Evolutionary conservation across 2,797 vertebrate genomes (phyloP).

Genomic region (Halcyon leucocephala): DNA sequence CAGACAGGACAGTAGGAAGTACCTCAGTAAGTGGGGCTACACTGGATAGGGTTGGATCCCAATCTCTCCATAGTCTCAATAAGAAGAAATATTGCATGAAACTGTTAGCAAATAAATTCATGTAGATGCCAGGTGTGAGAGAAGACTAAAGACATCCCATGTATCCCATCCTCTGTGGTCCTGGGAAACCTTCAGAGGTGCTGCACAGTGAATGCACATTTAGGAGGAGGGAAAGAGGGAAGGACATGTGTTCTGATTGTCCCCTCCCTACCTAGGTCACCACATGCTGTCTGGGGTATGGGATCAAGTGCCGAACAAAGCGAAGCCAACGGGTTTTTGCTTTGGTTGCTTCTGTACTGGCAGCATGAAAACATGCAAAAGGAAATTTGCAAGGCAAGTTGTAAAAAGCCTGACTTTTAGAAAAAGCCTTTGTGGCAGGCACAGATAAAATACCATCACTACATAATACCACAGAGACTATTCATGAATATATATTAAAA

Average conservation of each 20-base stretch:
- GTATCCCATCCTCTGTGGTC: accelerated
- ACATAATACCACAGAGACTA: neutral
- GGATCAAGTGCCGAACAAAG: neutral
- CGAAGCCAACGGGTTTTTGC: neutral
- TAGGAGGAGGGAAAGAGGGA: neutral
- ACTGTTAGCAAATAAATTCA: neutral
- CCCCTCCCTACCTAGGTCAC: neutral
- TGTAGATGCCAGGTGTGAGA: neutral
- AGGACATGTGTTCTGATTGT: neutral
- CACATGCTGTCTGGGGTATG: too few species aligned
- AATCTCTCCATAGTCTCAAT: neutral
- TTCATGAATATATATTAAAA: constrained; percentile 64
- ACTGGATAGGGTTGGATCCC: neutral
- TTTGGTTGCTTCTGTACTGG: neutral
- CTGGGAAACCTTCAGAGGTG: neutral
- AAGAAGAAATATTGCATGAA: neutral
- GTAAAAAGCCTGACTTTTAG: neutral
- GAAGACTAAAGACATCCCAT: neutral
- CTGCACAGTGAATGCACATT: neutral
- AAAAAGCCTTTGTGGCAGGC: constrained; percentile 32
- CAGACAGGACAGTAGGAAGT: neutral
- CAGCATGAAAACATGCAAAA: neutral
- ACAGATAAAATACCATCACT: constrained; percentile 41
- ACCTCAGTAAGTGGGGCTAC: neutral
- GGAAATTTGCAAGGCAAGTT: neutral